Percentiles rank a stretch among this genome's conserved stretches.
Evolutionary conservation across 1,140 invertebrate genomes (phyloP).

Genomic region (Pentalonia nigronervosa): DNA sequence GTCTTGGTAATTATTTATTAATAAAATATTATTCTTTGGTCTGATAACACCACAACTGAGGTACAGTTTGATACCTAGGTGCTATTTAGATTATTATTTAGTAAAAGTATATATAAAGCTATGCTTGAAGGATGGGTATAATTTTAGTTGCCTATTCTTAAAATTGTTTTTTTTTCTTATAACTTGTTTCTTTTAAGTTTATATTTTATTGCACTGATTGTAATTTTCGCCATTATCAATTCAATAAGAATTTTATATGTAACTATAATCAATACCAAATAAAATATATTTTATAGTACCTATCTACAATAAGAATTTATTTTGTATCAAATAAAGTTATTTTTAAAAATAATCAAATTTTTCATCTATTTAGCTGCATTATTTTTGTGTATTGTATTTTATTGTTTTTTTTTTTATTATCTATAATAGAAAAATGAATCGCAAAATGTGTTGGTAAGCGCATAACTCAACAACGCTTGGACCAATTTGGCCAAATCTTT

Average conservation of each 20-base stretch:
- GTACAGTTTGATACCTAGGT: not conserved
- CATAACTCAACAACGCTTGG: too few relatives aligned
- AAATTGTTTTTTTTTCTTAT: not conserved
- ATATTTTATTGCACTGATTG: not conserved
- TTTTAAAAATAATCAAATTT: not conserved
- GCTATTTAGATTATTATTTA: not conserved
- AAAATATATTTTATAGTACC: not conserved
- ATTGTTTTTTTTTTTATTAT: not conserved
- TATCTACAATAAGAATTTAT: not conserved
- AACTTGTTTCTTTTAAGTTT: not conserved
- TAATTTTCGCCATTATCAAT: not conserved
- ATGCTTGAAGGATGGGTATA: not conserved
- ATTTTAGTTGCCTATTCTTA: not conserved
- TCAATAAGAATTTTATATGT: not conserved
- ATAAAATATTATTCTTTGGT: not conserved
- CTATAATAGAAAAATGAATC: too few relatives aligned
- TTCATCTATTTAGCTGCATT: not conserved
- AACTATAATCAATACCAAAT: not conserved
- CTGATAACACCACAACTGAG: not conserved
- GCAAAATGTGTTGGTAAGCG: too few relatives aligned
- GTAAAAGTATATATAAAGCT: not conserved
- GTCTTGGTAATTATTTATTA: not conserved
- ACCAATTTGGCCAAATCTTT: too few relatives aligned
- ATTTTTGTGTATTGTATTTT: not conserved
- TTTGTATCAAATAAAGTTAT: conserved; percentile 5